Conservation (phyloP, 2,113 vertebrate species). For the Syngnathus floridae region DNA sequence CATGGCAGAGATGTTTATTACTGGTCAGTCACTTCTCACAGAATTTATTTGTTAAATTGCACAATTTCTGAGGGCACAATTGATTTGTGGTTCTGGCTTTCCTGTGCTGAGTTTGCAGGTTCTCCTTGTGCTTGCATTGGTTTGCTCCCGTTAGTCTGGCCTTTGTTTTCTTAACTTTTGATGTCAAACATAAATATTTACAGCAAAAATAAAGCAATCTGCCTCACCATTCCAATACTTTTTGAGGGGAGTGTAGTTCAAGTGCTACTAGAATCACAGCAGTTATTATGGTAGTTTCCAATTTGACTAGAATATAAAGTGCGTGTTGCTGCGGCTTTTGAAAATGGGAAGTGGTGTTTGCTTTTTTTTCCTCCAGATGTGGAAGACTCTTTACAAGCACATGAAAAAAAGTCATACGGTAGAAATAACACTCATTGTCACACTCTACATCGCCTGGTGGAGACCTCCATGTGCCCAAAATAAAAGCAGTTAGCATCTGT, state of each 20-base stretch:
- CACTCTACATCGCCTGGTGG: not conserved
- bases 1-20: not conserved
- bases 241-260: not conserved
- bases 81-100: not conserved
- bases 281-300: conserved; percentile 5
- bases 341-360: conserved; percentile 43
- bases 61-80: not conserved
- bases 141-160: not conserved
- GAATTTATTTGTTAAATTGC: not conserved
- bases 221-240: not conserved
- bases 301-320: conserved; percentile 7
- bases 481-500: not conserved
- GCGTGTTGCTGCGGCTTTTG: conserved; percentile 19
- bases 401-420: not conserved
- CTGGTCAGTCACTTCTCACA: not conserved
- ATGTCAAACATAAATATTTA: not conserved
- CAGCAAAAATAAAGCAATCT: not conserved
- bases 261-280: conserved; percentile 5
- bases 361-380: conserved; percentile 60
- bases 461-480: not conserved
- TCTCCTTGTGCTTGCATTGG: not conserved
- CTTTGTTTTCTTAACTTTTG: not conserved
- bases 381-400: conserved; percentile 15
- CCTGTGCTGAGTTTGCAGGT: not conserved
- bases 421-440: conserved; percentile 9